Evolutionary conservation across 2,797 vertebrate species (phyloP).

Genomic region (Alauda arvensis): DNA sequence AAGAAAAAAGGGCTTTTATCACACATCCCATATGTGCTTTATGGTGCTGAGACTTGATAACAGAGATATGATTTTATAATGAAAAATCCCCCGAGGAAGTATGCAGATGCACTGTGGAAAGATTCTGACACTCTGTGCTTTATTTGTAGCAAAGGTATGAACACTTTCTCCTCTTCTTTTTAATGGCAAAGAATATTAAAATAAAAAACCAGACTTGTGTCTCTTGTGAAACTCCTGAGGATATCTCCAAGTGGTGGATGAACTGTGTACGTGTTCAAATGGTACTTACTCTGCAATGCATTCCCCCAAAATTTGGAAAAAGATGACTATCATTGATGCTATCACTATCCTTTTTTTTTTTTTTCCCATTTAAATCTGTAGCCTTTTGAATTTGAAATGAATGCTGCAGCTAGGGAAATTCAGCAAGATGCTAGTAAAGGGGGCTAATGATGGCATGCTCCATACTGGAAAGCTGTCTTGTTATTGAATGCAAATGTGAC

Average conservation of each 20-base stretch:
- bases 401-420: background rate
- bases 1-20: background rate
- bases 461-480: conserved; percentile 21
- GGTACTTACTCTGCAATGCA: background rate
- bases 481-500: conserved; percentile 49
- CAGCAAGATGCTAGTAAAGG: background rate
- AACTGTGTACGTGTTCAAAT: background rate
- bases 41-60: conserved; percentile 24
- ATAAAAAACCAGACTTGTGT: background rate
- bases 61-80: conserved; percentile 29
- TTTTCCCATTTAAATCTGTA: background rate
- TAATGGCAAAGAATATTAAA: background rate
- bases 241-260: background rate
- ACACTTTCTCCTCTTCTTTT: background rate
- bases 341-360: background rate
- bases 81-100: conserved; percentile 12
- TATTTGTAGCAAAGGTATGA: conserved; percentile 8
- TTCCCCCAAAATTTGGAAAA: background rate
- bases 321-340: background rate
- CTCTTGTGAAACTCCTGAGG: background rate
- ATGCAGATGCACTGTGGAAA: conserved; percentile 15
- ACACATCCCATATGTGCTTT: conserved; percentile 15
- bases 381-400: background rate
- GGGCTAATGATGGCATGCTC: background rate
- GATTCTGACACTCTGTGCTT: background rate